Evolutionary conservation across 2,888 invertebrate species (phyloP).

Genomic region (Lathronympha strigana): DNA sequence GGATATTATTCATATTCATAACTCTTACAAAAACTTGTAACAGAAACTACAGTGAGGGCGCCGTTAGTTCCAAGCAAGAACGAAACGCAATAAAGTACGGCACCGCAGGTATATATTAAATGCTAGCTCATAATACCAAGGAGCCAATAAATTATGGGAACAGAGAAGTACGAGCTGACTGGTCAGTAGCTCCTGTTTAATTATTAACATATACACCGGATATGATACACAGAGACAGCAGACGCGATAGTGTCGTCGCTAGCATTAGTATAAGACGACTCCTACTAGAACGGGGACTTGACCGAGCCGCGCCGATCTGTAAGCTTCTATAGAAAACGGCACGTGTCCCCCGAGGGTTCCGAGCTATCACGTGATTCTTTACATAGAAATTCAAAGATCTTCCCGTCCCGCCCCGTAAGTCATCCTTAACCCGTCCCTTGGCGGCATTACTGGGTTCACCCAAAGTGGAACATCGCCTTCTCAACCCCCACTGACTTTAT

Average conservation of each 20-base stretch:
- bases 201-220: conserved; percentile 38
- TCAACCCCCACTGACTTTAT: no score
- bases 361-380: no score
- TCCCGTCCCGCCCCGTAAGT: no score
- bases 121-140: conserved; percentile 37
- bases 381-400: no score
- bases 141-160: conserved; percentile 35
- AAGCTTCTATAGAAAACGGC: no score
- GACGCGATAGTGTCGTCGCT: not conserved
- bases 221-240: conserved; percentile 3
- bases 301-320: no score
- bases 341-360: no score
- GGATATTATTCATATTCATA: not conserved
- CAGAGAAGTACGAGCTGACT: conserved; percentile 40
- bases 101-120: conserved; percentile 34
- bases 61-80: conserved; percentile 4
- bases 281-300: not conserved
- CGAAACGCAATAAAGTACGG: conserved; percentile 33
- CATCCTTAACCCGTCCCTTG: no score
- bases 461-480: no score
- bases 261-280: not conserved
- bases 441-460: no score
- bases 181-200: conserved; percentile 41
- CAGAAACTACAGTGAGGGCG: not conserved
- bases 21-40: conserved; percentile 2